Percentiles rank a stretch among this genome's conserved stretches.
These are phyloP conservation scores for Balaeniceps rex DNA, from an alignment of 2,113 vertebrate species.

Conservation along the genomic window DNA sequence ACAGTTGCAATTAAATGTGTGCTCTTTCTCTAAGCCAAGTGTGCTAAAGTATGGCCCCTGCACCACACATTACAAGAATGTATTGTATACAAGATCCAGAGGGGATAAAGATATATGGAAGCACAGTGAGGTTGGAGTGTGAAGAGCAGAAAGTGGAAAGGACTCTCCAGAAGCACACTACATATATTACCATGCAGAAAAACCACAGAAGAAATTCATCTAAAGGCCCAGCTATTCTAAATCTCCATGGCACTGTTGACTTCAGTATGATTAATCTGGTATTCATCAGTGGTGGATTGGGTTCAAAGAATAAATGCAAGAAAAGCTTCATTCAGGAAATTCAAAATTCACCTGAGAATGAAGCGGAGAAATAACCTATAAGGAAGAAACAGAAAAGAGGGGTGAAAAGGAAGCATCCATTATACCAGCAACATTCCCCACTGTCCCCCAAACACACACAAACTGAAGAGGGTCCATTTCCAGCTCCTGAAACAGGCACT, in stretches of 20 bases:
- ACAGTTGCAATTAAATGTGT: background rate
- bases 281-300: background rate
- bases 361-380: background rate
- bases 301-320: background rate
- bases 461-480: background rate
- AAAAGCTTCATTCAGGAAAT: constrained; percentile 4
- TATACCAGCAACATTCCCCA: background rate
- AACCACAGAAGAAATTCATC: background rate
- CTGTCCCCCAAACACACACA: background rate
- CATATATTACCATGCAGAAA: background rate
- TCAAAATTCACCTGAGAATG: background rate
- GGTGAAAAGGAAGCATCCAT: background rate
- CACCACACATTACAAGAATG: background rate
- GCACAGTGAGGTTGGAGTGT: background rate
- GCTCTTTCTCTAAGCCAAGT: background rate
- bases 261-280: background rate
- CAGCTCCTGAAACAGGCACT: background rate
- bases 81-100: background rate
- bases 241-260: background rate
- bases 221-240: background rate
- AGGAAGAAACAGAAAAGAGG: background rate
- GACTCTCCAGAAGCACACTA: background rate
- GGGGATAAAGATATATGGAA: background rate
- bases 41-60: background rate
- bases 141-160: background rate